Percentiles rank a stretch among this genome's conserved stretches.
Evolutionary conservation across 2,888 invertebrate genomes (phyloP).

Genomic region (Xylophagus ater): DNA sequence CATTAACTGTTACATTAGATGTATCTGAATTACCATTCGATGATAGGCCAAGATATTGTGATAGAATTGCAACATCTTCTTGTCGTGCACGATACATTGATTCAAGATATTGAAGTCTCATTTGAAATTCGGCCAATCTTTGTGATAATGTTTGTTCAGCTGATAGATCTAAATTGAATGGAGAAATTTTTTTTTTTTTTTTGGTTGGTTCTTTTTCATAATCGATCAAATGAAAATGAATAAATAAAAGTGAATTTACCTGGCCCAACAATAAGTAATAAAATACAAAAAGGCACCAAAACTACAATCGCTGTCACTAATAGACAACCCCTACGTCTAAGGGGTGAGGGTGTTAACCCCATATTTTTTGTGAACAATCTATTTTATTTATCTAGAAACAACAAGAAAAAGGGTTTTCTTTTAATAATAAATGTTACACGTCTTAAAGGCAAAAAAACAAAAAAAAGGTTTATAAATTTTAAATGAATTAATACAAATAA

Average conservation of each 20-base stretch:
- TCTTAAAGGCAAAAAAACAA: no score
- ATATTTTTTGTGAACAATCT: no score
- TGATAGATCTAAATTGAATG: slow-evolving; percentile 45
- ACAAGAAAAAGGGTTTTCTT: no score
- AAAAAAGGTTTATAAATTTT: no score
- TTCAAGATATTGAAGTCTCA: slow-evolving; percentile 66
- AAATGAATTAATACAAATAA: no score
- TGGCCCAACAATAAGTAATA: slow-evolving; percentile 43
- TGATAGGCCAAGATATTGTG: slow-evolving; percentile 49
- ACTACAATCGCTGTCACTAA: slow-evolving; percentile 44
- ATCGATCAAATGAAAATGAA: not conserved
- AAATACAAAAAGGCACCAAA: slow-evolving; percentile 47
- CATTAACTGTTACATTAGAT: slow-evolving; percentile 17
- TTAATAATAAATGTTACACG: no score
- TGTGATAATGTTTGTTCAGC: slow-evolving; percentile 56
- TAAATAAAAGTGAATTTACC: slow-evolving; percentile 30
- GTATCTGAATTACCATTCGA: slow-evolving; percentile 10
- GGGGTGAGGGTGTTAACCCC: slow-evolving; percentile 31
- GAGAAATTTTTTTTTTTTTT: slow-evolving; percentile 4
- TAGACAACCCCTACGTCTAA: slow-evolving; percentile 47
- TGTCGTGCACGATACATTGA: slow-evolving; percentile 64
- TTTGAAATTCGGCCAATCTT: slow-evolving; percentile 63
- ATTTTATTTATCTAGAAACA: no score
- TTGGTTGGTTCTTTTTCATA: not conserved
- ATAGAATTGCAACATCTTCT: slow-evolving; percentile 60